Base-by-base conservation (phyloP, 1,140 invertebrate species). In the Bombyx mandarina region DNA sequence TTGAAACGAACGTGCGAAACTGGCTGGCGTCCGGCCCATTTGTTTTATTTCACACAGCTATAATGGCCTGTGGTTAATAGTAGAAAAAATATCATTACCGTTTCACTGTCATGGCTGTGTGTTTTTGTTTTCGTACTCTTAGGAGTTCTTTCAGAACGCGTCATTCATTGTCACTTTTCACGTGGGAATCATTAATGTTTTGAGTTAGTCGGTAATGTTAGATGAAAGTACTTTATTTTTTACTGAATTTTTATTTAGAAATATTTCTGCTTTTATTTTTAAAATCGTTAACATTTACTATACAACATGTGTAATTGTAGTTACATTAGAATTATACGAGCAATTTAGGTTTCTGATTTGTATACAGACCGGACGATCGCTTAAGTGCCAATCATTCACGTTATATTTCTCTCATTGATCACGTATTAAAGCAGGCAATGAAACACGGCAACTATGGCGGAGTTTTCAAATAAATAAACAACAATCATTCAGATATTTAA, bases 1-100 rank as follows among this genome's bases (percentile, higher is more conserved):
- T 75, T 61, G 65, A 63, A 58, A 53, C 35, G 61, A 58, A 66
- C 66, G 65, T 64, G 67, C 65, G 65, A 73, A 69, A 67, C 61
- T 56, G 52, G 58, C 66, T 73, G 73, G 65, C 71, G 57, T 59
- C 49, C 49, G 52, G 60, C 65, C 64, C 69, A 74, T 67, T 69
- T 68, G 67, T 71, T 67, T 74, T 69, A 61, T 65, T 60, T 65
- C 63, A 60, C 61, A 54, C 35, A 43, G 45, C 59, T 51, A 61
- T 60, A 59, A 60, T 61, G 52, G 59, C 54, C 63, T 60, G 60
- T 58, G 58, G 58, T 61, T 55, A 63, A 62, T 58, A 49, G 54
- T 44, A 62, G 59, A 5, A 35, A 58, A 54, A 70, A 63, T 52
- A 69, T 61, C 53, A 59, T 57, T 63, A 47, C 51, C 55, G 57